Base-by-base conservation (phyloP, 2,797 vertebrate genomes). In the Tympanoctomys barrerae region DNA sequence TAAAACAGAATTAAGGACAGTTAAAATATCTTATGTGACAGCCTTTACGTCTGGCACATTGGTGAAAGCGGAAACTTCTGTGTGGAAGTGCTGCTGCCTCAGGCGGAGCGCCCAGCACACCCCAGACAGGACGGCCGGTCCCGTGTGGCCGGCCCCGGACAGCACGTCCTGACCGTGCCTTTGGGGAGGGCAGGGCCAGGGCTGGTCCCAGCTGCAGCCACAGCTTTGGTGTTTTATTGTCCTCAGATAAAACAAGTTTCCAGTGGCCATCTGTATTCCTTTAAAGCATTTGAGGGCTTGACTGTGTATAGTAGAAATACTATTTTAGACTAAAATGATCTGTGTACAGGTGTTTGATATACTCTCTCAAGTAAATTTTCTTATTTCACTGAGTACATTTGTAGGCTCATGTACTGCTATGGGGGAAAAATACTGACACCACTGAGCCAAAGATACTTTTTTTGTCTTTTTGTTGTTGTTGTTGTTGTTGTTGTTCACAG, bases 291-390 rank as follows among this genome's bases (percentile, higher is more conserved):
- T 46, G 96, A 93, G 83, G 96, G 90, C 92, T 96, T 96, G 78
- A 92, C 80, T 94, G 64, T 95, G 94, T 95, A 78, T 39, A 94
- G 94, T 66, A 83, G 90, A 97, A 96, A 93, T 91, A 70, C 84
- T 91, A 82, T 95, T 92, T 95, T 95, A 92, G 92, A 89, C 46
- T 80, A 88, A 96, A 84, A 73, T 39, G 75, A 79, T 93, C 89
- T 93, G 89, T 97, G 95, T 96, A 94, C 95, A 95, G 94, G 83
- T 87, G 75, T 73, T 92, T 92, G 84, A 73, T 91, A 96, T 52
- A 78, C 90, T 93, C 61, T 49, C 49, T 88, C 54, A 73, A 92
- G 90, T 90, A 94, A 82, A 83, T 89, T 97, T 91, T 90, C 96
- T 92, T 80, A 92, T 95, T 94, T 93, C 96, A 92, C 81, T 28